Evolutionary conservation across 2,888 invertebrate species (phyloP).

Genomic region (Boloria euphrosyne): DNA sequence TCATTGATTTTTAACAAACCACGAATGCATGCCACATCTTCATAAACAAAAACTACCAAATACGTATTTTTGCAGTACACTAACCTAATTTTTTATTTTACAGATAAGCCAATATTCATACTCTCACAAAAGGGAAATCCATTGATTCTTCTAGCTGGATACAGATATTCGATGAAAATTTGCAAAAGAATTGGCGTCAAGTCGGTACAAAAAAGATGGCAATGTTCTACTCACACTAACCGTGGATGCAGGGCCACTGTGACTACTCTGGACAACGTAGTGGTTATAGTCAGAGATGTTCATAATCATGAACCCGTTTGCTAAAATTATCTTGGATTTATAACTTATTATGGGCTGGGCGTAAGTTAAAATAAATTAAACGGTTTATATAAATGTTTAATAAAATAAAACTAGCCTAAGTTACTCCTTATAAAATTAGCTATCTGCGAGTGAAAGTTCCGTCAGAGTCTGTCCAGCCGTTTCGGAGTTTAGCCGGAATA

Average conservation of each 20-base stretch:
- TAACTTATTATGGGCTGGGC: too few species aligned
- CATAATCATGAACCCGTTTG: conserved; percentile 46
- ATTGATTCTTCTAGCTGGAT: conserved; percentile 43
- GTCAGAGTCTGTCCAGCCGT: too few species aligned
- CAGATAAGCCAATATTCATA: conserved; percentile 39
- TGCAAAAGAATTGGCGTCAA: conserved; percentile 32
- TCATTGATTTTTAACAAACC: too few species aligned
- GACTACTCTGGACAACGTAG: conserved; percentile 45
- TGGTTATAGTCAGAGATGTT: conserved; percentile 42
- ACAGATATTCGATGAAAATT: conserved; percentile 45
- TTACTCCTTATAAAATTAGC: too few species aligned
- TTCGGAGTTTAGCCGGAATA: too few species aligned
- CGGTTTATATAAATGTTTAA: too few species aligned
- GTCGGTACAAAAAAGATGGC: conserved; percentile 45
- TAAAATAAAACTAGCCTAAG: background rate
- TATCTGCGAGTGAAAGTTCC: too few species aligned
- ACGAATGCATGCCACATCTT: background rate
- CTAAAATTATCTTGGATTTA: background rate
- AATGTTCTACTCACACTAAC: conserved; percentile 51
- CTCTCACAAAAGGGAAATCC: conserved; percentile 44
- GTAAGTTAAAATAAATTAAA: too few species aligned
- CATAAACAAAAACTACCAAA: background rate
- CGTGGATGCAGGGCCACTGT: conserved; percentile 49
- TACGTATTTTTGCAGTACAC: background rate
- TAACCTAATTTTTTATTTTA: conserved; percentile 2